Evolutionary conservation across 1,140 invertebrate genomes (phyloP), one percentile per base, ranked within the genome.

Genomic region (Battus philenor): DNA sequence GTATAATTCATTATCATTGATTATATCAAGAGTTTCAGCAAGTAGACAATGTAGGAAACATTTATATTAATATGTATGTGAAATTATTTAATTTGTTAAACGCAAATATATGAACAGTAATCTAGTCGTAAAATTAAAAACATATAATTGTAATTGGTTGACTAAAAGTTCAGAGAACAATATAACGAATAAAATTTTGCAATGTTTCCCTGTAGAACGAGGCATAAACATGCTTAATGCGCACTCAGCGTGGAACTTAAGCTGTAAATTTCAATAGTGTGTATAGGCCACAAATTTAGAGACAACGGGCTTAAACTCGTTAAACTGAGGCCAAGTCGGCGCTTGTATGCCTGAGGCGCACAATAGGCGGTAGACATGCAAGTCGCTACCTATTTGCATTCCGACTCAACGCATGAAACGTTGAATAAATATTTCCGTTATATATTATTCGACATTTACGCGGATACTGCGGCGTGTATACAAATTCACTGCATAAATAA

Each of bases 181-280:
- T 41, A n/a, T 41, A 16, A 41, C 16, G 24, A 41, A 27, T 27
- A 41, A 41, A 16, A 16, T 27, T 27, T 29, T 26, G 24, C 24
- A 41, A 41, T 24, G 17, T 36, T 20, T 36, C 33, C 33, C 20
- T 36, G n/a, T 36, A 36, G 17, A 52, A 48, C 48, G 53, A 66
- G 47, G 47, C 58, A 59, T 61, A 64, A 41, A 64, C 60, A 54
- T 61, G 51, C 55, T 56, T 55, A 70, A 59, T 59, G 55, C 18
- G 43, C 51, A 50, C 29, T 39, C 31, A 52, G 48, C 61, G 57
- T 47, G 54, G 34, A 80, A 80, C 50, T 80, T 60, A 51, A 58
- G 59, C 67, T 67, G 73, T 80, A 80, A 83, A 83, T 80, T 79
- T 79, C 72, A 79, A 80, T 82, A 74, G 68, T 64, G 70, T 65